Percentiles rank a stretch among this genome's conserved stretches.
These are phyloP conservation scores for Reticulitermes speratus DNA, from an alignment of 1,140 invertebrate species.

Conservation along the genomic window DNA sequence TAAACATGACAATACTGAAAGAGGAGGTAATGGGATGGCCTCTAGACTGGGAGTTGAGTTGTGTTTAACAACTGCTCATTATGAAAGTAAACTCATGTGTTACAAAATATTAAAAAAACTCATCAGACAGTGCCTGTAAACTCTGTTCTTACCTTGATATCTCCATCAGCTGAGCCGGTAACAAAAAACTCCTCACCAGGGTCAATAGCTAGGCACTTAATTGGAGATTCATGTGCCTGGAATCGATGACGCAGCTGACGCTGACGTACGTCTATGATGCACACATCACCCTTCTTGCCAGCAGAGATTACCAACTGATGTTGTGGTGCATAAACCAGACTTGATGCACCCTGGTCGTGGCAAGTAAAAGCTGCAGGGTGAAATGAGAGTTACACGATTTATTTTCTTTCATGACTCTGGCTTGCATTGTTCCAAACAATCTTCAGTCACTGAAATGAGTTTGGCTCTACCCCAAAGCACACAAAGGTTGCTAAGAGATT, in stretches of 20 bases:
- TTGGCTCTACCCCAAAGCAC: too few species aligned
- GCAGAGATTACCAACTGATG: slow-evolving; percentile 90
- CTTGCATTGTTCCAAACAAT: too few species aligned
- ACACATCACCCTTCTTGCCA: slow-evolving; percentile 94
- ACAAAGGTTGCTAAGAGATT: too few species aligned
- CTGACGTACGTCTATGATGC: slow-evolving; percentile 91
- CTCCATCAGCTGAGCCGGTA: slow-evolving; percentile 96
- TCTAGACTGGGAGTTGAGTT: too few species aligned
- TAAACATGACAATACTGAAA: too few species aligned
- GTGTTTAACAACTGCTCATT: too few species aligned
- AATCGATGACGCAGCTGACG: slow-evolving; percentile 85
- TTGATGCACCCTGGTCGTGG: slow-evolving; percentile 56
- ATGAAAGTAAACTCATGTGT: too few species aligned
- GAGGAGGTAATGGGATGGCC: too few species aligned
- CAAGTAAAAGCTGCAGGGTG: slow-evolving; percentile 13
- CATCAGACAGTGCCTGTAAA: not conserved
- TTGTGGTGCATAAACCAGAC: slow-evolving; percentile 87
- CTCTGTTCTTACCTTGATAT: slow-evolving; percentile 81
- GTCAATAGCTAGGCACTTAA: slow-evolving; percentile 94
- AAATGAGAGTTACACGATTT: too few species aligned
- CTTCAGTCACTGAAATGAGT: too few species aligned
- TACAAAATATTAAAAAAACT: too few species aligned
- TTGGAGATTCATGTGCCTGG: slow-evolving; percentile 87
- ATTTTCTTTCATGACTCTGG: too few species aligned
- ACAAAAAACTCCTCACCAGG: slow-evolving; percentile 95